Evolutionary conservation across 2,113 vertebrate genomes (phyloP).

Genomic region (Gallinago jamesoni): DNA sequence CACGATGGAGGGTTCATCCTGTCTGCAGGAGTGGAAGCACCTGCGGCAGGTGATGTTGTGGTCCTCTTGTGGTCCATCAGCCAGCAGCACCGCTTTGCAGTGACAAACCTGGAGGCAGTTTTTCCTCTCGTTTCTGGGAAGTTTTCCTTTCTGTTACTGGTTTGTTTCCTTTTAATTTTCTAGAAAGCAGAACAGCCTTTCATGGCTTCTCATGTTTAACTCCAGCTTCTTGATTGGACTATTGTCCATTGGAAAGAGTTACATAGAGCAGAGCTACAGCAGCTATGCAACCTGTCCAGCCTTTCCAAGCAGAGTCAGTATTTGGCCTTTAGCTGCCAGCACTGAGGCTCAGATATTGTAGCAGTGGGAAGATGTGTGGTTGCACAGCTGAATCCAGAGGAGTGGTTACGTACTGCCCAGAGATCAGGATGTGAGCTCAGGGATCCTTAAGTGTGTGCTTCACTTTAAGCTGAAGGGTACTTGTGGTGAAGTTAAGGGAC

Average conservation of each 20-base stretch:
- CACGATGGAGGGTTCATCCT: background rate
- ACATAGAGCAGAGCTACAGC: background rate
- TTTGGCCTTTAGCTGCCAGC: background rate
- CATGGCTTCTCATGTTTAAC: background rate
- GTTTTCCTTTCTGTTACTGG: background rate
- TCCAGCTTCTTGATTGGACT: background rate
- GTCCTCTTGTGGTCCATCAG: background rate
- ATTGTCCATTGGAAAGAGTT: background rate
- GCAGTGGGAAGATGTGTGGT: background rate
- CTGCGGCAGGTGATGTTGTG: background rate
- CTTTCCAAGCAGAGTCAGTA: background rate
- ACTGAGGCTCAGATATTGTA: background rate
- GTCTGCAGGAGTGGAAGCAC: background rate
- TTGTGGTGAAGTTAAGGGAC: background rate
- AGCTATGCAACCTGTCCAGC: background rate
- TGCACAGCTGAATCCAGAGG: background rate
- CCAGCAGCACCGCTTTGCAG: background rate
- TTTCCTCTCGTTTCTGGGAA: background rate
- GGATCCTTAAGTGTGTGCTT: background rate
- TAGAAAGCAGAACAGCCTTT: background rate
- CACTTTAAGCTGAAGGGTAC: background rate
- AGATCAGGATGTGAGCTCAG: background rate
- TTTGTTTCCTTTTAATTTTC: background rate
- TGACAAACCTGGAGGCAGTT: background rate
- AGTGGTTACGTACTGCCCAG: background rate